These are phyloP conservation scores for Meriones unguiculatus DNA, from an alignment of 2,113 vertebrate genomes.

Conservation along the genomic window DNA sequence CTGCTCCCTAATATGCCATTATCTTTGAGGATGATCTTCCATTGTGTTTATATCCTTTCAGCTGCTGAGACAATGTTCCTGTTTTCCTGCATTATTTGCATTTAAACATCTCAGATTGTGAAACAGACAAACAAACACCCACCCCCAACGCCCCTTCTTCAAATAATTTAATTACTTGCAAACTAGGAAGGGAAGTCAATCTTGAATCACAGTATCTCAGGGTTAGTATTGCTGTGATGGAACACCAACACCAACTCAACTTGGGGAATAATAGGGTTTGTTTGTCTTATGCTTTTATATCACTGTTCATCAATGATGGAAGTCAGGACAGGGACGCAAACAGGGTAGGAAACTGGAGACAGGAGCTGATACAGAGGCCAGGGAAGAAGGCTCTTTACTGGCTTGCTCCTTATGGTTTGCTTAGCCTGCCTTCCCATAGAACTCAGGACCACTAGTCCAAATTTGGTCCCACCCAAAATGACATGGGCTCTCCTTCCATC, in stretches of 20 bases:
- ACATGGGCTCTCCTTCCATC: rapidly evolving
- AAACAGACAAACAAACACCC: neutral
- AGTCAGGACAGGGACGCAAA: neutral
- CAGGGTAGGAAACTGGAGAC: neutral
- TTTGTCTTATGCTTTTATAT: neutral
- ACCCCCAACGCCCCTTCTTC: neutral
- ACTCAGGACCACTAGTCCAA: no score
- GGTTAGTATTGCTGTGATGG: neutral
- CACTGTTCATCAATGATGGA: neutral
- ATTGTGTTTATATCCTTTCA: neutral
- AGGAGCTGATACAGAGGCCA: neutral
- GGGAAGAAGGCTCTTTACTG: neutral
- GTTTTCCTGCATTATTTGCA: neutral
- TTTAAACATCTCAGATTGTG: neutral
- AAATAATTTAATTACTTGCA: neutral
- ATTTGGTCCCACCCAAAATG: neutral
- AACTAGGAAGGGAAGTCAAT: neutral
- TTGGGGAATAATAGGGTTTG: neutral
- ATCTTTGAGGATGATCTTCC: neutral
- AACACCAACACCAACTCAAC: neutral
- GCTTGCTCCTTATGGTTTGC: neutral
- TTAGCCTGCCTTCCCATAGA: neutral
- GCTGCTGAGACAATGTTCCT: neutral
- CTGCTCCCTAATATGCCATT: neutral
- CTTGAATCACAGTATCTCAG: neutral